Base-by-base conservation (phyloP, 2,888 invertebrate genomes). In the Mythimna albipuncta region DNA sequence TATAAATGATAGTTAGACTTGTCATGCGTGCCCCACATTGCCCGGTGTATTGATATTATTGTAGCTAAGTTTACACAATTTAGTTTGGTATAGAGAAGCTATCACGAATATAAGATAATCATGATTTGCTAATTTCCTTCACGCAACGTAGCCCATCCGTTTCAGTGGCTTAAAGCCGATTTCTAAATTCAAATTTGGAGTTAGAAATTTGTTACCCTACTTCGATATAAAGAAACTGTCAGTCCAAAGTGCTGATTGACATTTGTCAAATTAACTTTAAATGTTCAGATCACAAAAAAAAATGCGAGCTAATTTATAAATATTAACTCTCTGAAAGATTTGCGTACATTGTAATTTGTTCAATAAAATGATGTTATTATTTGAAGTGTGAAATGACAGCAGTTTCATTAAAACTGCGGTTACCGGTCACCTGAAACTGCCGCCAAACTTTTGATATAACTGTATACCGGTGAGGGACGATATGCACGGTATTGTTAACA, bases 371-470 rank as follows among this genome's bases (percentile, higher is more conserved):
- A 35, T 26, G 2, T 38, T 16, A n/a, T 63, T 64, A 38, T 55
- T 65, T 47, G 47, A 11, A 55, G 10, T 75, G n/a, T 21, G 21
- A 16, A 71, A 38, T n/a, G 32, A 19, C 26, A 32, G 35, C 35
- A 54, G 38, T 32, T 55, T 47, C n/a, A 21, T 38, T 55, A n/a
- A 16, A 55, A 21, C 5, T 47, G 11, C 16, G 16, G 4, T 11
- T 2, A 6, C 35, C 13, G 41, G 26, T 35, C 75, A 26, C n/a
- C 3, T 21, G 11, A 10, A 11, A 6, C n/a, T n/a, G n/a, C 16
- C 16, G 16, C 16, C 2, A 19, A 57, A 50, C 32, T 38, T 65
- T 66, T 11, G 7, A 19, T n/a, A 6, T 4, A 44, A 26, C 44
- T 38, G 0, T 6, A 19, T 32, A n/a, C n/a, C 44, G 35, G 21